Evolutionary conservation across 1,140 invertebrate genomes (phyloP), one percentile per base, ranked within the genome.

Genomic region (Zophobas morio): DNA sequence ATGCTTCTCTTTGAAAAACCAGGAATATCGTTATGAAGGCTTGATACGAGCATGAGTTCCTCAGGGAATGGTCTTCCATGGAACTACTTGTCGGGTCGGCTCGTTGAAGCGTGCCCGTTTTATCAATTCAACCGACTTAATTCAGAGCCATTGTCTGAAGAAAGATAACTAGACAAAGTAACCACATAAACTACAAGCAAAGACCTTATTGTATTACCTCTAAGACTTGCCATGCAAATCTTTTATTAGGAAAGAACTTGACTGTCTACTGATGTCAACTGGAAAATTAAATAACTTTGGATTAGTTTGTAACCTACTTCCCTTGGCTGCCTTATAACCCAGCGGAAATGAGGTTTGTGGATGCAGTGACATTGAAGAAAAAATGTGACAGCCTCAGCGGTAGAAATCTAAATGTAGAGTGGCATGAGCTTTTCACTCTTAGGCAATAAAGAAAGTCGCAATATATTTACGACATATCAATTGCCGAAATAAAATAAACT

Each of bases 261-360:
- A 51, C 4, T 57, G 54, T 57, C 54, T 57, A 4, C 34, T 33
- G 54, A 57, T 57, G 54, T 57, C 54, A 57, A 57, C 54, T 57
- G 54, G 54, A 57, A 57, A 57, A 57, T 57, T 57, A 57, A 57
- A 57, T 57, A 57, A 57, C 32, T 51, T 51, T 20, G 49, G 49
- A 51, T 51, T 51, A 51, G 49, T 66, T 66, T 42, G 60, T 47
- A 66, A 66, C 54, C 54, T 35, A 57, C 20, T 57, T 57, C 34
- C 20, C 49, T 4, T 57, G 1, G 56, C 6, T 20, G 56, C 56
- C 37, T 60, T 42, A 42, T 32, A 20, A 20, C 40, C 6, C 42
- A 1, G 32, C 54, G 34, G 54, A 57, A 57, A 57, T 51, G n/a
- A 51, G 20, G 49, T 4, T 20, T 5, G 49, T 51, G 49, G n/a